Base-by-base conservation (phyloP, 1,140 invertebrate genomes). In the Drosophila ercepeae region DNA sequence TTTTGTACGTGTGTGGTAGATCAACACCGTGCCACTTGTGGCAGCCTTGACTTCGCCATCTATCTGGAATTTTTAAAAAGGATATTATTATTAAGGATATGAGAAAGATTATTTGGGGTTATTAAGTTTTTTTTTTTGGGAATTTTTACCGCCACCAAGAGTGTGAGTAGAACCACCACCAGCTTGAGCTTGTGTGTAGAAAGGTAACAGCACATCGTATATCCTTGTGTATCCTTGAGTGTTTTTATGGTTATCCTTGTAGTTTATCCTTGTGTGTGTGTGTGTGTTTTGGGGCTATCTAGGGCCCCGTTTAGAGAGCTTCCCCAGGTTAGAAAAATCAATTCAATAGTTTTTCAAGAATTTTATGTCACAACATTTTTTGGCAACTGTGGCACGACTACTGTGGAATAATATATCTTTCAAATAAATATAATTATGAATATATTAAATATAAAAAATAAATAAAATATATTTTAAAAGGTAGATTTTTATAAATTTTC, bases 131-230 rank as follows among this genome's bases (percentile, higher is more conserved):
- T 14, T 45, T 34, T 23, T 3, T 5, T 21, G 4, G 7, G 9
- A 6, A 11, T 2, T 57, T 9, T 34, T 42, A 60, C 58, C 48
- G 36, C 36, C 25, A 60, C 46, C 14, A 60, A 21, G n/a, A 60
- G 21, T 4, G 58, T 60, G 14, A 51, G 6, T 9, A 51, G 36
- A 52, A 60, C 48, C 0, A 51, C 58, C 48, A 60, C 14, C 23
- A 60, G 23, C 25, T 60, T 60, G 9, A 60, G 46, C 4, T 51
- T 60, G 16, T 60, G 48, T 4, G 57, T 60, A 11, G 57, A 60
- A 7, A 50, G 11, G 23, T 48, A 50, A 34, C 44, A 58, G 32
- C 32, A 59, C 55, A 59, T 59, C 19, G 36, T 59, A 39, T 39
- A 5, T 39, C 13, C 36, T 39, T 7, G 36, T 16, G 36, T 1